Evolutionary conservation across 2,888 invertebrate species (phyloP), one percentile per base, ranked within the genome.

Genomic region (Lasioglossum pauxillum): DNA sequence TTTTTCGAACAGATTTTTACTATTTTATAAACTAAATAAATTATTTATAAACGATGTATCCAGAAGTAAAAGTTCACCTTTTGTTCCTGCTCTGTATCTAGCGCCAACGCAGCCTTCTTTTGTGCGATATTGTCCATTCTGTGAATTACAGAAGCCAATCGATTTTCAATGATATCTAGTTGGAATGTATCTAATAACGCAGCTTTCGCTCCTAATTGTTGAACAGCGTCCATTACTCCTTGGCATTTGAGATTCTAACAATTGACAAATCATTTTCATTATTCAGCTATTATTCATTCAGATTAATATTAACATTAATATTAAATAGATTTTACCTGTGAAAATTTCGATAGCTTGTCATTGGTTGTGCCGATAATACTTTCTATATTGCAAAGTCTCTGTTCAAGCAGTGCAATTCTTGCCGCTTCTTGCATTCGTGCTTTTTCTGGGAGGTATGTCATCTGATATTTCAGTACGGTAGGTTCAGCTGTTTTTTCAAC

Each of bases 341-440:
- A 92, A 77, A 94, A 94, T 89, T 93, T 93, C 0, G 92, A 88
- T 8, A 93, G 85, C 80, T 93, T 95, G 78, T 98, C 98, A 79
- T 97, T 97, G 80, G 97, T 96, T n/a, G 97, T 96, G 2, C 99
- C 99, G 44, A 99, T 96, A 1, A 98, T 96, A 92, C 97, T 97
- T 95, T 99, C 99, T 83, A 99, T 94, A 91, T 97, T 97, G 93
- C 98, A 98, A 86, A 99, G 95, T 91, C 96, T 96, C 93, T 97
- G 97, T 94, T 99, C 99, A 3, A 99, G 96, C 91, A 97, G 97
- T 5, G 98, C 98, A 84, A 98, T 95, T 94, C 98, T 96, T 0
- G 98, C 97, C 5, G 98, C 97, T 92, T 98, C 97, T 19, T 97
- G 97, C 86, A 98, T 96, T 92, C 96, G 96, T 19, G 96, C 96